Evolutionary conservation across 2,797 vertebrate genomes (phyloP), one percentile per base, ranked within the genome.

Genomic region (Pelobates cultripes): DNA sequence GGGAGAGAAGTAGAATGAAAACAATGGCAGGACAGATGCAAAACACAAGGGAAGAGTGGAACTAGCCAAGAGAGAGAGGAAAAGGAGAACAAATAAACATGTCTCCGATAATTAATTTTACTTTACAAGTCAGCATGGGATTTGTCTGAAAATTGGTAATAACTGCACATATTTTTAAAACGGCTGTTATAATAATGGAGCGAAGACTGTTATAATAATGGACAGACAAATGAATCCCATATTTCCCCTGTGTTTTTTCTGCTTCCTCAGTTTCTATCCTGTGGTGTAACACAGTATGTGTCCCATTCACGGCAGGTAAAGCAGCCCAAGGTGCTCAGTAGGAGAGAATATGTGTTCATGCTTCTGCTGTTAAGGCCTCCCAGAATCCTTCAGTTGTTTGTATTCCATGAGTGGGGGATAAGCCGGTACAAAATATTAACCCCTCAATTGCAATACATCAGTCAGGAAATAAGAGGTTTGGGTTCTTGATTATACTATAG

Each of bases 131-230:
- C 55, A 43, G 10, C 43, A 63, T 43, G 43, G n/a, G 60, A 60
- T 61, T 51, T 57, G 28, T 40, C 45, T 28, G 41, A 61, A 44
- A 44, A 73, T 41, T 60, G 51, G 77, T 60, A 83, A 66, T 74
- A 8, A 73, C 47, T 47, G 15, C 2, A 72, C 45, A 42, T 15
- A n/a, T 10, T 57, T 73, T 73, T 42, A 13, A 55, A 17, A 57
- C 13, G n/a, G n/a, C n/a, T n/a, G 15, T 40, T 28, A 28, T 28
- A 28, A 28, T 28, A 28, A 28, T 28, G 28, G 2, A 28, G 28
- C 28, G 28, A 28, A 28, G 28, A 28, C 12, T 42, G 12, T 60
- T 60, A 57, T 7, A 73, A 73, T 43, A 60, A n/a, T n/a, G n/a
- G n/a, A n/a, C n/a, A n/a, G n/a, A n/a, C n/a, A n/a, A n/a, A 41